Conservation (phyloP, 2,888 invertebrate genomes). For the Slavum lentiscoides region DNA sequence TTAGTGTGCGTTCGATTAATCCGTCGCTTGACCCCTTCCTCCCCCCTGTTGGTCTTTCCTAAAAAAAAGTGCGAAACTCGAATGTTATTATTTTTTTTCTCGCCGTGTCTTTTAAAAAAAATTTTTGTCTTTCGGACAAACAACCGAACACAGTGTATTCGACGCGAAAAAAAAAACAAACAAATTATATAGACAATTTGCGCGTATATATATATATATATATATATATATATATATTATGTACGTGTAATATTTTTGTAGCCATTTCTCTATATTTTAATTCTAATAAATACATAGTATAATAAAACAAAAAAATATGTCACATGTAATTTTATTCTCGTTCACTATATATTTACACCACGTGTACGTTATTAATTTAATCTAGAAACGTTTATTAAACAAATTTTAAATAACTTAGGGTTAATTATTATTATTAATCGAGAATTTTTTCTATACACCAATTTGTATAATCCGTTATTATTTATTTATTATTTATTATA, state of each 20-base stretch:
- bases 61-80: background rate
- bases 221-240: no score
- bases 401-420: constrained; percentile 31
- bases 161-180: background rate
- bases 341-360: constrained; percentile 11
- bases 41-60: no score
- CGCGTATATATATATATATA: background rate
- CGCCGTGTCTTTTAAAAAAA: constrained; percentile 24
- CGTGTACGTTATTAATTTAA: constrained; percentile 12
- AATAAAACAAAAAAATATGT: no score
- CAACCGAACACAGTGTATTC: constrained; percentile 21
- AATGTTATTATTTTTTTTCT: constrained; percentile 2
- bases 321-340: constrained; percentile 26
- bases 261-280: constrained; percentile 41
- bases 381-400: constrained; percentile 33
- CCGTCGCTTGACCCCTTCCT: no score
- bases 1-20: background rate
- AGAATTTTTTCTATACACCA: constrained; percentile 52
- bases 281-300: constrained; percentile 6
- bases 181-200: constrained; percentile 17
- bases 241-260: constrained; percentile 35
- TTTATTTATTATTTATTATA: constrained; percentile 37
- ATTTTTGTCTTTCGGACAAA: constrained; percentile 15
- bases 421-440: constrained; percentile 39
- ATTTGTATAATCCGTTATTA: constrained; percentile 45